These are phyloP conservation scores for Clepsis dumicolana DNA, from an alignment of 2,888 invertebrate species.

Conservation along the genomic window DNA sequence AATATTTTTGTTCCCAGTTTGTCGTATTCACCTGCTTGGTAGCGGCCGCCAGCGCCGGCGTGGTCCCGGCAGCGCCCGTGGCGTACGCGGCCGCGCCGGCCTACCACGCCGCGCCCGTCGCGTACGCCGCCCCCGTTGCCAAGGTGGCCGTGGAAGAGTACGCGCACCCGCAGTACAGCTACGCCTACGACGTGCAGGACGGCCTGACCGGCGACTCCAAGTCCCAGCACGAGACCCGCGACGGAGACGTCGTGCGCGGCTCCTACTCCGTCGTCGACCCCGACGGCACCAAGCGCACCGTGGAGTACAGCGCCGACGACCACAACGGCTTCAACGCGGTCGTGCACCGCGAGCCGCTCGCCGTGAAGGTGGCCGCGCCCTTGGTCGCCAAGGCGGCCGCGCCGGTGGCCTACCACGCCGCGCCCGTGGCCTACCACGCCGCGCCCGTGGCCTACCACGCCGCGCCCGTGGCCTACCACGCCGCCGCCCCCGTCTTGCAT, in stretches of 20 bases:
- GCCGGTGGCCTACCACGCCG: slow-evolving; percentile 53
- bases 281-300: slow-evolving; percentile 79
- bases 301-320: slow-evolving; percentile 80
- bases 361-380: slow-evolving; percentile 57
- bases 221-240: slow-evolving; percentile 77
- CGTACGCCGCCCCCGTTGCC: slow-evolving; percentile 49
- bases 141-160: slow-evolving; percentile 64
- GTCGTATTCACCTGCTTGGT: slow-evolving; percentile 72
- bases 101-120: slow-evolving; percentile 57
- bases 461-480: slow-evolving; percentile 45
- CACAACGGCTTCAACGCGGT: slow-evolving; percentile 83
- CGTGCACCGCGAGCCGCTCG: slow-evolving; percentile 74
- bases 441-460: slow-evolving; percentile 52
- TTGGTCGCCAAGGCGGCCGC: slow-evolving; percentile 56
- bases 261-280: slow-evolving; percentile 80
- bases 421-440: slow-evolving; percentile 44
- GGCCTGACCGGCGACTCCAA: slow-evolving; percentile 82
- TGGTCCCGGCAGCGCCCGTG: slow-evolving; percentile 61
- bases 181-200: slow-evolving; percentile 86
- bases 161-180: slow-evolving; percentile 80
- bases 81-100: slow-evolving; percentile 64
- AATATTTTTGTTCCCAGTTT: slow-evolving; percentile 63
- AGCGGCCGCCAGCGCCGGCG: slow-evolving; percentile 71
- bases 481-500: slow-evolving; percentile 40
- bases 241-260: slow-evolving; percentile 79